Evolutionary conservation across 2,797 vertebrate species (phyloP).

Genomic region (Apogon talboti): DNA sequence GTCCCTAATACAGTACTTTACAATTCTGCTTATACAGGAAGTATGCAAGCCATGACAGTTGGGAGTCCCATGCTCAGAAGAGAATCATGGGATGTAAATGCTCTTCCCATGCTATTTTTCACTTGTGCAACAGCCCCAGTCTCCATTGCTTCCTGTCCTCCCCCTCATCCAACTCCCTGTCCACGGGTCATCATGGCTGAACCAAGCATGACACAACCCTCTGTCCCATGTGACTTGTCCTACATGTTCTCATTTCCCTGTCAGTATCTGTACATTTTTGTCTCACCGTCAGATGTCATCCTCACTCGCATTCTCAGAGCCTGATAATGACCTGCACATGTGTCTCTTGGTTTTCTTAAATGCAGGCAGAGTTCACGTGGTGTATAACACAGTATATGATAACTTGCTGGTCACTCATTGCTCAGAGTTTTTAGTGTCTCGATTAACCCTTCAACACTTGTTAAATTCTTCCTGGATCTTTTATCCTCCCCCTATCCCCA

Average conservation of each 20-base stretch:
- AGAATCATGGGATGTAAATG: constrained; percentile 52
- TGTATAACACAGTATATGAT: constrained; percentile 2
- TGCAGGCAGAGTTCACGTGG: constrained; percentile 1
- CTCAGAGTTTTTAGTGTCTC: constrained; percentile 1
- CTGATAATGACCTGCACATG: constrained; percentile 29
- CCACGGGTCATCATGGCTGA: constrained; percentile 31
- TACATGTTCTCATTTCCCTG: constrained; percentile 38
- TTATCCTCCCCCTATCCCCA: background rate
- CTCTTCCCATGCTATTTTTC: constrained; percentile 42
- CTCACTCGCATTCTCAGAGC: constrained; percentile 34
- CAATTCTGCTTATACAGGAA: constrained; percentile 59
- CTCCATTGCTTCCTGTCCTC: constrained; percentile 56
- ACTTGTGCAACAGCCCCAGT: constrained; percentile 35
- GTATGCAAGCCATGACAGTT: constrained; percentile 52
- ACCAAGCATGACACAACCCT: constrained; percentile 30
- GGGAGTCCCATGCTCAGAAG: constrained; percentile 50
- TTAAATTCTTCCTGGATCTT: constrained; percentile 8
- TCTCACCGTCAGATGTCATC: constrained; percentile 26
- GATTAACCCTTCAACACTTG: constrained; percentile 14
- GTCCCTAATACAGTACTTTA: background rate
- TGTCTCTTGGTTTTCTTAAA: constrained; percentile 16
- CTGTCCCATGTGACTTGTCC: constrained; percentile 32
- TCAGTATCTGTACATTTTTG: constrained; percentile 44
- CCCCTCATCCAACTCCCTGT: constrained; percentile 30
- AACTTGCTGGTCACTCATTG: background rate